phyloP scores from a whole-genome alignment of 2,113 vertebrate genomes.

The Galbula dea region DNA sequence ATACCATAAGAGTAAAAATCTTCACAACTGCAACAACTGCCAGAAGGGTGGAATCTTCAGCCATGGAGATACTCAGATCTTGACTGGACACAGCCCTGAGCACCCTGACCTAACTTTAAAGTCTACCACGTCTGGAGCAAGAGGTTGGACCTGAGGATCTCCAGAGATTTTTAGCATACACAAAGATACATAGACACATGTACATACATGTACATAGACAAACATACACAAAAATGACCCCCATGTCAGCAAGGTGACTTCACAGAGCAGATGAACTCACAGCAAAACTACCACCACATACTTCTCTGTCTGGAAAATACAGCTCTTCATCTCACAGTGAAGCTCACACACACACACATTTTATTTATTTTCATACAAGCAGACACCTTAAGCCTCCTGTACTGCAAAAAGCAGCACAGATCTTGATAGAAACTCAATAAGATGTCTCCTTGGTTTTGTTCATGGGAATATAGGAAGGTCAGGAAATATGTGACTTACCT shows the following conservation, averaged over 20 bases:
- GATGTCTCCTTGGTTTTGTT: background rate
- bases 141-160: background rate
- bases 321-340: background rate
- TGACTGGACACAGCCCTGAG: background rate
- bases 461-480: background rate
- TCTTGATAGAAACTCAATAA: background rate
- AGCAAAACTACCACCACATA: background rate
- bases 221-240: background rate
- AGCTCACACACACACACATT: background rate
- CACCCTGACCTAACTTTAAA: background rate
- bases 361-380: background rate
- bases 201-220: too few relatives aligned
- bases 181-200: too few relatives aligned
- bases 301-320: background rate
- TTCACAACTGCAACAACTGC: background rate
- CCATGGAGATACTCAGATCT: background rate
- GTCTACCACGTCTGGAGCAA: background rate
- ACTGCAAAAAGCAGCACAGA: background rate
- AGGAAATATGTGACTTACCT: background rate
- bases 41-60: background rate
- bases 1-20: background rate
- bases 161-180: background rate
- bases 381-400: background rate
- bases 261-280: background rate
- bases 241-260: background rate